phyloP scores from a whole-genome alignment of 1,140 invertebrate genomes.

The Neoseiulus cucumeris region DNA sequence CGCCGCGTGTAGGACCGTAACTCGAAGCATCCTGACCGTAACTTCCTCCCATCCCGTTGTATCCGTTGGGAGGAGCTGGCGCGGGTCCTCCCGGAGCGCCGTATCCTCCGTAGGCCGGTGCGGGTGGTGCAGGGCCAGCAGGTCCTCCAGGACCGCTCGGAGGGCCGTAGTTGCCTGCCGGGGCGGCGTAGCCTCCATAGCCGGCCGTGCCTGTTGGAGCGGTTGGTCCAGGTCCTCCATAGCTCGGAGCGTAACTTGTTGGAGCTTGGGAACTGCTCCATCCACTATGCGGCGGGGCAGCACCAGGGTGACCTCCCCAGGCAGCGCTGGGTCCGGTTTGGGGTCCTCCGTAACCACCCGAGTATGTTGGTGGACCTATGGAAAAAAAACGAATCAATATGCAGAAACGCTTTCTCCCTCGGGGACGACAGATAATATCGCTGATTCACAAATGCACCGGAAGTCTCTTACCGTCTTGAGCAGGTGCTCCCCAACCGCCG shows the following conservation, averaged over 20 bases:
- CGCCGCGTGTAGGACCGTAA: background rate
- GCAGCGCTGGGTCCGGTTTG: background rate
- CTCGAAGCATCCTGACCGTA: constrained; percentile 8
- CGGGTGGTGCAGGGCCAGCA: background rate
- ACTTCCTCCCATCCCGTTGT: background rate
- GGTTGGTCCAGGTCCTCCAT: background rate
- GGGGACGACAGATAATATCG: too few species aligned
- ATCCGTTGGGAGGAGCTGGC: background rate
- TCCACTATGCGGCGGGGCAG: background rate
- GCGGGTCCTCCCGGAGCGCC: constrained; percentile 4
- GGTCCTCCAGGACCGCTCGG: background rate
- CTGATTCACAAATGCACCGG: too few species aligned
- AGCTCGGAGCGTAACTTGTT: background rate
- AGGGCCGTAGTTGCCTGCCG: background rate
- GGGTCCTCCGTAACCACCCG: background rate
- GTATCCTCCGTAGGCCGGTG: constrained; percentile 5
- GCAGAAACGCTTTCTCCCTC: too few species aligned
- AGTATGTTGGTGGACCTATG: background rate
- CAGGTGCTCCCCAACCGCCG: background rate
- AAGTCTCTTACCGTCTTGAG: background rate
- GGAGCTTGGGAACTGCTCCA: constrained; percentile 7
- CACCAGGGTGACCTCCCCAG: background rate
- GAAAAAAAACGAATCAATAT: background rate
- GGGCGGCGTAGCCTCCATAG: background rate
- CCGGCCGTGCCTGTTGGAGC: background rate